phyloP scores from a whole-genome alignment of 2,113 vertebrate genomes.

The Leiothrix lutea region DNA sequence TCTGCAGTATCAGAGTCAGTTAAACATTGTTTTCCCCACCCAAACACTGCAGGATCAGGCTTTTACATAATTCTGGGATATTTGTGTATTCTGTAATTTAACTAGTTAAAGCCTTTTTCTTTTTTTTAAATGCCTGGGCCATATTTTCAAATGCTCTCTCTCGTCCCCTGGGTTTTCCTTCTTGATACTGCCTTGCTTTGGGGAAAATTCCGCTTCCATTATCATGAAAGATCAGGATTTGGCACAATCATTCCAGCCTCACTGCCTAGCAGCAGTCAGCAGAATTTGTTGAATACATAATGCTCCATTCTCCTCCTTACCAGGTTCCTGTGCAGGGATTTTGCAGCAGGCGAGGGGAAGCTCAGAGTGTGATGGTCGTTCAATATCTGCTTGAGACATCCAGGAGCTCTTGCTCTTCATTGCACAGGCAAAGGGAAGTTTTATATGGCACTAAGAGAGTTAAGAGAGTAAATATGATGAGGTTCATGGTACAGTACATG shows the following conservation, averaged over 20 bases:
- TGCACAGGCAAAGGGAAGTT: not conserved
- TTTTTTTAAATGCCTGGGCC: not conserved
- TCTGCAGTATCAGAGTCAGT: slow-evolving; percentile 30
- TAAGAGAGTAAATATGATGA: not conserved
- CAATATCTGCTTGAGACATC: not conserved
- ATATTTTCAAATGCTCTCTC: not conserved
- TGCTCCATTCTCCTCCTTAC: slow-evolving; percentile 8
- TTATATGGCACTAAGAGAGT: not conserved
- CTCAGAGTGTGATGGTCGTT: not conserved
- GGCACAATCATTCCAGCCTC: slow-evolving; percentile 24
- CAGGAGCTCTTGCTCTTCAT: not conserved
- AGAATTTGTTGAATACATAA: slow-evolving; percentile 52
- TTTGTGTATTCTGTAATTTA: not conserved
- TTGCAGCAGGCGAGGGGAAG: not conserved
- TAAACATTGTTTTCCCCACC: not conserved
- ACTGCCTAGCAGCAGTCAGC: slow-evolving; percentile 44
- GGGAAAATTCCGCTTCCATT: slow-evolving; percentile 38
- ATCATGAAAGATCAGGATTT: not conserved
- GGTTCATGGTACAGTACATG: not conserved
- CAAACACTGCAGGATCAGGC: not conserved
- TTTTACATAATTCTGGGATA: not conserved
- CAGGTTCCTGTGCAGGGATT: not conserved
- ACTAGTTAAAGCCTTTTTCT: not conserved
- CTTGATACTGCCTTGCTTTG: not conserved
- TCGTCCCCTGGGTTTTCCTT: not conserved